Conservation (phyloP, 1,140 invertebrate species). For the Trichonephila clavipes region DNA sequence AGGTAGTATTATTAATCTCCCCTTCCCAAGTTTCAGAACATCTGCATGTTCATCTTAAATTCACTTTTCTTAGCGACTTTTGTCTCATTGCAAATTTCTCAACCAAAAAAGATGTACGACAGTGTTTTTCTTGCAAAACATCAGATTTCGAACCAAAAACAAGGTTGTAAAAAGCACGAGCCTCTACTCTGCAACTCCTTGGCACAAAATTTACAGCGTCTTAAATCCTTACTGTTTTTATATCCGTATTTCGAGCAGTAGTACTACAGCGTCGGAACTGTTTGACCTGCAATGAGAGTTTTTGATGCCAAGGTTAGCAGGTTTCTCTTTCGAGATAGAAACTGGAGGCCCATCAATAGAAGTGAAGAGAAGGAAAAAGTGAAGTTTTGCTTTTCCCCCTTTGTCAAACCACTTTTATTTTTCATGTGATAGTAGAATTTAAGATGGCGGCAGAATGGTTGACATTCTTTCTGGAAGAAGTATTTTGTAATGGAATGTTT, state of each 20-base stretch:
- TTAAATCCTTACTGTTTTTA: conserved; percentile 46
- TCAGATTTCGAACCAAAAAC: neutral
- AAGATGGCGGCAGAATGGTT: conserved; percentile 50
- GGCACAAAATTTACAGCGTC: conserved; percentile 32
- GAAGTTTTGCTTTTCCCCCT: conserved; percentile 13
- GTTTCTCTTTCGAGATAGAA: conserved; percentile 40
- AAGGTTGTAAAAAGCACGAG: neutral
- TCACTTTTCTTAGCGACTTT: too few species aligned
- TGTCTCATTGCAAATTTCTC: neutral
- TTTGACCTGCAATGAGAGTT: conserved; percentile 43
- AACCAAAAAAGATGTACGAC: neutral
- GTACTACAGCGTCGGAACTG: neutral
- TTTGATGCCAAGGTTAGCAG: conserved; percentile 75
- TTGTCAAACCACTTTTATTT: conserved; percentile 62
- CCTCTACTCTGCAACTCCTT: neutral
- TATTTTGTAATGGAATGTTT: neutral
- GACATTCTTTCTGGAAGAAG: conserved; percentile 32
- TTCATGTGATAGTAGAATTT: conserved; percentile 48
- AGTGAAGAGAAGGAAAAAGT: conserved; percentile 14
- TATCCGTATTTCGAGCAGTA: conserved; percentile 62
- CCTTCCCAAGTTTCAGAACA: too few species aligned
- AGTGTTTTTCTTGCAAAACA: neutral
- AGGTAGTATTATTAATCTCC: too few species aligned
- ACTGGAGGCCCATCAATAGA: conserved; percentile 32
- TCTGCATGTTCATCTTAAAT: too few species aligned